These are phyloP conservation scores for Alentia gelatinosa DNA, from an alignment of 2,888 invertebrate species.

Conservation along the genomic window DNA sequence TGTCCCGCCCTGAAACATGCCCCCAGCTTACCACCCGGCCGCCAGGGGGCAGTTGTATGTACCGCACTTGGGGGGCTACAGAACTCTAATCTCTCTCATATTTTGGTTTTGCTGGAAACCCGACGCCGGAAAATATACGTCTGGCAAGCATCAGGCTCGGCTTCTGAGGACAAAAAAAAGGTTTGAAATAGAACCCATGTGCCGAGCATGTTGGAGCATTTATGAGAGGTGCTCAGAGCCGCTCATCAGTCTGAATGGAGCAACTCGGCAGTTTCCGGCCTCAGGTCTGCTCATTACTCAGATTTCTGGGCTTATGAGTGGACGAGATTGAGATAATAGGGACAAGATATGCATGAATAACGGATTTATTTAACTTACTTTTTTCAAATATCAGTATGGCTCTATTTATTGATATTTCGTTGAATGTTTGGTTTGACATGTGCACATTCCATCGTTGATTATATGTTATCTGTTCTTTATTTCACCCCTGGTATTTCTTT, in stretches of 20 bases:
- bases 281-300: too few relatives aligned
- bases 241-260: neutral
- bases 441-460: too few relatives aligned
- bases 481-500: too few relatives aligned
- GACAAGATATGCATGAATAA: too few relatives aligned
- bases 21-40: neutral
- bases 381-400: too few relatives aligned
- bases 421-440: too few relatives aligned
- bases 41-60: neutral
- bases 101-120: neutral
- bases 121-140: neutral
- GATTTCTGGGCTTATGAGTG: too few relatives aligned
- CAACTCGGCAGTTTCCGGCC: neutral
- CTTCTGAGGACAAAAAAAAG: neutral
- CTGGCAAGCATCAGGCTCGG: neutral
- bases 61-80: neutral
- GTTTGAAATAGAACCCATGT: slow-evolving; percentile 4
- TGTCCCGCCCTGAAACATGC: neutral
- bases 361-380: too few relatives aligned
- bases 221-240: neutral
- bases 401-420: too few relatives aligned
- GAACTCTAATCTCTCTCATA: neutral
- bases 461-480: too few relatives aligned
- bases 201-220: neutral
- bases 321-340: too few relatives aligned